Base-by-base conservation (phyloP, 2,113 vertebrate species). In the Neodon shergylaensis region DNA sequence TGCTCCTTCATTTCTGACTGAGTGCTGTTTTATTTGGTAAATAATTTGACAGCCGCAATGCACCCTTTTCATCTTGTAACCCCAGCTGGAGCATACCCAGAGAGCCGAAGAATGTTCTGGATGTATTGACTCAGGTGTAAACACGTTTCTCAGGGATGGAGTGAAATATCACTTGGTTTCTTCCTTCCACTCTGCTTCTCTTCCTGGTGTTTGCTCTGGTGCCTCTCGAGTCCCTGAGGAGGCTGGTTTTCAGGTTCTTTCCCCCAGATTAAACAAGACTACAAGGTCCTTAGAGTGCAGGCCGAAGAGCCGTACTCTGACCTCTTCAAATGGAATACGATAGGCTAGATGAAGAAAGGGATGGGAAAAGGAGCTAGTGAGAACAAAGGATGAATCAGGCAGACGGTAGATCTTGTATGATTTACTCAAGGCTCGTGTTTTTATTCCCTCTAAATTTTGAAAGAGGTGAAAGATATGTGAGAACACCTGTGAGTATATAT, bases 371-470 rank as follows among this genome's bases (percentile, higher is more conserved):
- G 73, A 96, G 72, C 90, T 39, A 31, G 42, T 91, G 90, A 88
- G 90, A 97, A 95, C 94, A 98, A 95, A 97, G 77, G 85, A 42
- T 22, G 44, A 44, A 14, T 76, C 65, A 91, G 95, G 33, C 74
- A 94, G 96, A 88, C 39, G 90, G 68, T 92, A 96, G 95, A 97
- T 95, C 96, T 96, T 96, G 95, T 96, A 91, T 95, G 95, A 98
- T 97, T 97, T 97, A 97, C 97, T 97, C 95, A 68, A 90, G 94
- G 95, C 88, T 96, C 1, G 42, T 96, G 88, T 97, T 96, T 97
- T 96, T 77, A 95, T 97, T 96, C 94, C 95, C 94, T 91, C 94
- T 97, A 95, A 97, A 97, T 98, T 97, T 98, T 97, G 97, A 97
- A 97, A 97, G 82, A 97, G 95, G 95, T 66, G 74, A 96, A 97